Percentiles rank a stretch among this genome's conserved stretches.
phyloP scores from a whole-genome alignment of 2,113 vertebrate species.

The Indri indri region DNA sequence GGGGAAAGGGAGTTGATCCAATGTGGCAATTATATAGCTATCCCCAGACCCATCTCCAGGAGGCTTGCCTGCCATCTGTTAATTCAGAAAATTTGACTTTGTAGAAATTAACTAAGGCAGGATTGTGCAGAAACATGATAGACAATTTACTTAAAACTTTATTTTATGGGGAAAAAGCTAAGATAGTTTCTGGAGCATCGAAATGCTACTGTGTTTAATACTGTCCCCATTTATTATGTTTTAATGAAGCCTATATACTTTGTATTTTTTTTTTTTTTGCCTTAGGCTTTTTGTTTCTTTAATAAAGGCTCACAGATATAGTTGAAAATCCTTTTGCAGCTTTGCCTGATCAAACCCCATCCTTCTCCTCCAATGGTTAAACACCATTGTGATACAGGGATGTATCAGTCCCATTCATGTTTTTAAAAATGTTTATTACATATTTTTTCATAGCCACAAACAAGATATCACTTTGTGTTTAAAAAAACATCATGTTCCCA shows the following conservation, averaged over 20 bases:
- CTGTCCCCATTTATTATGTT: not conserved
- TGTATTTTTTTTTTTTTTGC: not conserved
- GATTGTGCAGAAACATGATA: not conserved
- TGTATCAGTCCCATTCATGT: not conserved
- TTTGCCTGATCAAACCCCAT: not conserved
- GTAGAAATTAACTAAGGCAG: not conserved
- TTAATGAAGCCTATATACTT: not conserved
- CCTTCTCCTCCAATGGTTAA: not conserved
- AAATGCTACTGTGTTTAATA: not conserved
- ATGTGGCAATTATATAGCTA: not conserved
- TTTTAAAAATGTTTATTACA: not conserved
- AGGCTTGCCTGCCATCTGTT: not conserved
- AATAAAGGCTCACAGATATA: not conserved
- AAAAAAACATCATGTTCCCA: not conserved
- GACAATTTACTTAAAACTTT: not conserved
- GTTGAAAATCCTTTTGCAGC: not conserved
- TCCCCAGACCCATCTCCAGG: not conserved
- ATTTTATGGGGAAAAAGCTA: slow-evolving; percentile 23
- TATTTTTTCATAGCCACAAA: not conserved
- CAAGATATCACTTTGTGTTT: not conserved
- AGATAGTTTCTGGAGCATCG: not conserved
- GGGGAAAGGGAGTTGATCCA: not conserved
- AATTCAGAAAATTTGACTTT: not conserved
- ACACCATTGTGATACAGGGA: not conserved
- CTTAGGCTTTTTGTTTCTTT: not conserved